phyloP scores from a whole-genome alignment of 2,888 invertebrate genomes.

The Xanthorhoe spadicearia region DNA sequence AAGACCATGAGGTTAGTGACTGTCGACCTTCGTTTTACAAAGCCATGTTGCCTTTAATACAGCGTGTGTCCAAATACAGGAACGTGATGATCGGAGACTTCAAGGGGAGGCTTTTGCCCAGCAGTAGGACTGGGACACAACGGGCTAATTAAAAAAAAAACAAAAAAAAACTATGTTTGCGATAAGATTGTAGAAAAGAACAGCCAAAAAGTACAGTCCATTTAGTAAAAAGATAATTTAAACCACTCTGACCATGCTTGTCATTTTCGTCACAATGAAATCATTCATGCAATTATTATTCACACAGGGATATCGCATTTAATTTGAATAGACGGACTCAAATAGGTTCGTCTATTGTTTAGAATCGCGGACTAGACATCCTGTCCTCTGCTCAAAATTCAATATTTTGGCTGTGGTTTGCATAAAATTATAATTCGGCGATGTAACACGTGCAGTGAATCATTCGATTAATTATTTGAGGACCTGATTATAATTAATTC shows the following conservation, averaged over 20 bases:
- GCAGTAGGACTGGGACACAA: too few relatives aligned
- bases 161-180: too few relatives aligned
- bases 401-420: slow-evolving; percentile 10
- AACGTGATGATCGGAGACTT: too few relatives aligned
- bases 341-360: slow-evolving; percentile 13
- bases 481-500: slow-evolving; percentile 6
- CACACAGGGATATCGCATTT: slow-evolving; percentile 5
- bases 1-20: too few relatives aligned
- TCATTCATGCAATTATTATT: slow-evolving; percentile 15
- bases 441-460: slow-evolving; percentile 6
- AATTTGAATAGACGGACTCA: background rate
- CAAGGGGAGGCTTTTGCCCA: too few relatives aligned
- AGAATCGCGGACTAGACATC: slow-evolving; percentile 14
- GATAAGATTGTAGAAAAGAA: too few relatives aligned
- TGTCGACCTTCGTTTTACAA: too few relatives aligned
- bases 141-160: too few relatives aligned
- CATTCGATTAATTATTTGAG: slow-evolving; percentile 5
- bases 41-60: too few relatives aligned
- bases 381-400: slow-evolving; percentile 15
- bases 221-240: background rate
- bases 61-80: too few relatives aligned
- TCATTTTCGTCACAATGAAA: slow-evolving; percentile 7
- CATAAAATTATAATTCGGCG: slow-evolving; percentile 13
- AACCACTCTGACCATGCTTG: background rate
- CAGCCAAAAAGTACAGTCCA: too few relatives aligned